Evolutionary conservation across 2,888 invertebrate species (phyloP).

Genomic region (Ctenicera cuprea): DNA sequence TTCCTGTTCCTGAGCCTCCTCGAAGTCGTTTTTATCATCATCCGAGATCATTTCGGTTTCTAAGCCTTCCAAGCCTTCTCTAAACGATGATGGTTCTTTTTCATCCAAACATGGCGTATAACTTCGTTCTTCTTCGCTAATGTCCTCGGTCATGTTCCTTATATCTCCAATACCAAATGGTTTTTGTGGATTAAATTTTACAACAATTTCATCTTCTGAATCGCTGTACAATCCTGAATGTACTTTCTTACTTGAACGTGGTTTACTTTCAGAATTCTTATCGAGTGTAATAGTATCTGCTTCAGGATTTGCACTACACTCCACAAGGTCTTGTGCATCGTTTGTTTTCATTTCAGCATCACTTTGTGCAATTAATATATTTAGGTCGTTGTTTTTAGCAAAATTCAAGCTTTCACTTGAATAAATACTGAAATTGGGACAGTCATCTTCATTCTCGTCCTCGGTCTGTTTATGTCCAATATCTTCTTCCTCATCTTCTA

Average conservation of each 20-base stretch:
- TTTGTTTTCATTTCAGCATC: slow-evolving; percentile 27
- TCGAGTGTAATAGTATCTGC: too few relatives aligned
- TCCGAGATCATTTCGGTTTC: slow-evolving; percentile 86
- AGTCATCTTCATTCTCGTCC: slow-evolving; percentile 81
- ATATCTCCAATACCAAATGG: slow-evolving; percentile 68
- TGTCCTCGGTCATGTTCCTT: slow-evolving; percentile 78
- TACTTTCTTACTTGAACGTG: neutral
- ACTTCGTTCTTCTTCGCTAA: slow-evolving; percentile 81
- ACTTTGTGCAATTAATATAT: slow-evolving; percentile 25
- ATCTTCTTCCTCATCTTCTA: slow-evolving; percentile 65
- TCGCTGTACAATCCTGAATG: slow-evolving; percentile 66
- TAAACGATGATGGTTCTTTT: slow-evolving; percentile 70
- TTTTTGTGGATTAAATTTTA: slow-evolving; percentile 60
- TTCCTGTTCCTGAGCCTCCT: slow-evolving; percentile 73
- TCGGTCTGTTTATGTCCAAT: slow-evolving; percentile 74
- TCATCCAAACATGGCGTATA: slow-evolving; percentile 86
- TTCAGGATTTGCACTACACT: too few relatives aligned
- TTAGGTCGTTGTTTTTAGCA: slow-evolving; percentile 75
- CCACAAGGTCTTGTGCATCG: neutral
- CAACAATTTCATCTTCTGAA: slow-evolving; percentile 69
- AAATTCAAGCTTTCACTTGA: slow-evolving; percentile 87
- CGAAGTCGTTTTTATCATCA: slow-evolving; percentile 81
- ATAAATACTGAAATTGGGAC: slow-evolving; percentile 91
- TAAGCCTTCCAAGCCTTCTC: slow-evolving; percentile 73
- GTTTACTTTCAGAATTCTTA: slow-evolving; percentile 3